These are phyloP conservation scores for Epinotia nisella DNA, from an alignment of 2,888 invertebrate genomes.

Conservation along the genomic window DNA sequence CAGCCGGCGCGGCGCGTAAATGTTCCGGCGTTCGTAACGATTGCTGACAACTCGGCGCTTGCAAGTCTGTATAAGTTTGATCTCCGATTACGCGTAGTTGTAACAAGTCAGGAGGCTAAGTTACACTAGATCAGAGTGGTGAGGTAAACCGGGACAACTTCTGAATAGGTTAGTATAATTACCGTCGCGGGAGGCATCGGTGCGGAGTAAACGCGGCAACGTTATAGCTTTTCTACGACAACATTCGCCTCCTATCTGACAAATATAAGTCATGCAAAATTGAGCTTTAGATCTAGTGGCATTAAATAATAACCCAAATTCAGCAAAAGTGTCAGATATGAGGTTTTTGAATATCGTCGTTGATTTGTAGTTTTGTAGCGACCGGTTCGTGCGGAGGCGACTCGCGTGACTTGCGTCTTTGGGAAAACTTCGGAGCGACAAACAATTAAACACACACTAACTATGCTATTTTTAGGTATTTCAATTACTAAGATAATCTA, in stretches of 20 bases:
- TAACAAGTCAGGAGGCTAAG: not conserved
- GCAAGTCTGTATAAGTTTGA: not conserved
- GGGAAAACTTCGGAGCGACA: not conserved
- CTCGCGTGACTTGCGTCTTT: not conserved
- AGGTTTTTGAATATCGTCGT: not conserved
- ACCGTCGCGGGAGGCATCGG: not conserved
- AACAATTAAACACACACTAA: not conserved
- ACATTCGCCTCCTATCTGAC: not conserved
- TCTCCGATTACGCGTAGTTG: not conserved
- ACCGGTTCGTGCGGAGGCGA: not conserved
- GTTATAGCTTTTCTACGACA: not conserved
- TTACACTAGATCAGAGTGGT: not conserved
- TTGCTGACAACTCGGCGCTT: not conserved
- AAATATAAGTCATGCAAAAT: not conserved
- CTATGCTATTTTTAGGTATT: not conserved
- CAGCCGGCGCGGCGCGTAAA: not conserved
- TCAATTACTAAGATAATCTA: not conserved
- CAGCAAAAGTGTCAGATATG: not conserved
- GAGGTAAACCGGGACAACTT: not conserved
- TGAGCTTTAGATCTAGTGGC: not conserved
- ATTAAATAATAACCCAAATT: not conserved
- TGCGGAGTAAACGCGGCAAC: not conserved
- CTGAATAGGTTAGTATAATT: conserved; percentile 4
- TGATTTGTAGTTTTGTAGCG: not conserved
- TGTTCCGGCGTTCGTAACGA: not conserved